These are phyloP conservation scores for Eupithecia abbreviata DNA, from an alignment of 2,888 invertebrate species.

Conservation along the genomic window DNA sequence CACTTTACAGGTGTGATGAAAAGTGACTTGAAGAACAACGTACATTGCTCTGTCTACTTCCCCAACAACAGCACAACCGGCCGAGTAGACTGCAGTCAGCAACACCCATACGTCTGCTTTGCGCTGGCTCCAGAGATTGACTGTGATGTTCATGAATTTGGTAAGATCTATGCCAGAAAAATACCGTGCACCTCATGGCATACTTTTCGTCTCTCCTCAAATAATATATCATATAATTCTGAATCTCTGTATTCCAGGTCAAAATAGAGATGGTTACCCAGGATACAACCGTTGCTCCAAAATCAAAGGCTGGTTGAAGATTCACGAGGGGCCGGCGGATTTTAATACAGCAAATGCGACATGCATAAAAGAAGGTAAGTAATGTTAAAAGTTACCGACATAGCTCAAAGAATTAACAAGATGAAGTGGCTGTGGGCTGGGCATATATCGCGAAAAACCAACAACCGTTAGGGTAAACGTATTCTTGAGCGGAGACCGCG, in stretches of 20 bases:
- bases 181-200: too few relatives aligned
- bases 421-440: too few relatives aligned
- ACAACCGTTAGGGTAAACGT: too few relatives aligned
- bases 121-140: neutral
- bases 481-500: too few relatives aligned
- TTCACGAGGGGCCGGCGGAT: neutral
- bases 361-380: conserved; percentile 3
- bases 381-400: too few relatives aligned
- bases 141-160: neutral
- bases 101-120: neutral
- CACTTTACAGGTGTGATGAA: neutral
- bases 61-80: neutral
- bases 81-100: neutral
- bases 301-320: conserved; percentile 8
- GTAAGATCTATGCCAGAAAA: neutral
- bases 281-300: conserved; percentile 4
- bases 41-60: neutral
- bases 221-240: too few relatives aligned
- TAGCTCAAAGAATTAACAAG: too few relatives aligned
- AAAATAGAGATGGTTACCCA: conserved; percentile 3
- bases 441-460: too few relatives aligned
- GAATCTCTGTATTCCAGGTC: neutral
- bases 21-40: neutral
- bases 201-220: too few relatives aligned
- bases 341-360: neutral